phyloP scores from a whole-genome alignment of 1,140 invertebrate species.

The Cydia splendana region DNA sequence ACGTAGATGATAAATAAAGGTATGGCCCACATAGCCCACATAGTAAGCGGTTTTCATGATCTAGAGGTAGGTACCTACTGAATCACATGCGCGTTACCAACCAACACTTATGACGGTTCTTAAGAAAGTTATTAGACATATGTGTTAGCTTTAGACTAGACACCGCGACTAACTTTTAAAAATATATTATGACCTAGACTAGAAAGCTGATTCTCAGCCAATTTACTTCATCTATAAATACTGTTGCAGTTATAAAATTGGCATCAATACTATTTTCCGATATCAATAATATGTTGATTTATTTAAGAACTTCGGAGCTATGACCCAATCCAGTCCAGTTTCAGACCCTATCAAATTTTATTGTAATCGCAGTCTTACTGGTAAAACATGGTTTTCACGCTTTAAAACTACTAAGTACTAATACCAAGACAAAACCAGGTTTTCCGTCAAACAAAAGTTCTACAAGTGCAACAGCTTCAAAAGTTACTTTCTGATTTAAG shows the following conservation, averaged over 20 bases:
- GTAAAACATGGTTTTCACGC: background rate
- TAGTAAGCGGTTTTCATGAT: too few relatives aligned
- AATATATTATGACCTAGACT: slow-evolving; percentile 1
- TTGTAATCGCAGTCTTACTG: background rate
- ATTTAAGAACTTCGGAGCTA: background rate
- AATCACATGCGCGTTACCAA: background rate
- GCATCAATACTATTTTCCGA: background rate
- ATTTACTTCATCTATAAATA: slow-evolving; percentile 14
- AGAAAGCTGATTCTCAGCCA: slow-evolving; percentile 16
- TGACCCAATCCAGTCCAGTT: background rate
- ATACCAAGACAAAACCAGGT: background rate
- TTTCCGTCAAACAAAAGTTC: background rate
- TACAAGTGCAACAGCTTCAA: background rate
- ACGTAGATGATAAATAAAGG: background rate
- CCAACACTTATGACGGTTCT: background rate
- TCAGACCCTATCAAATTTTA: slow-evolving; percentile 1
- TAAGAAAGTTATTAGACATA: background rate
- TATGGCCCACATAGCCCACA: background rate
- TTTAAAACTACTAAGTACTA: background rate
- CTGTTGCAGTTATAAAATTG: background rate
- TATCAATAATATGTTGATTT: background rate
- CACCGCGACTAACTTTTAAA: background rate
- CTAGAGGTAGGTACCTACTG: background rate
- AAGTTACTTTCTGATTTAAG: background rate
- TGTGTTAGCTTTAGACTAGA: too few relatives aligned